A percentile compares a stretch with the other conserved stretches of the same genome.
Conservation (phyloP, 2,797 vertebrate genomes). For the Tokudaia muenninki region DNA sequence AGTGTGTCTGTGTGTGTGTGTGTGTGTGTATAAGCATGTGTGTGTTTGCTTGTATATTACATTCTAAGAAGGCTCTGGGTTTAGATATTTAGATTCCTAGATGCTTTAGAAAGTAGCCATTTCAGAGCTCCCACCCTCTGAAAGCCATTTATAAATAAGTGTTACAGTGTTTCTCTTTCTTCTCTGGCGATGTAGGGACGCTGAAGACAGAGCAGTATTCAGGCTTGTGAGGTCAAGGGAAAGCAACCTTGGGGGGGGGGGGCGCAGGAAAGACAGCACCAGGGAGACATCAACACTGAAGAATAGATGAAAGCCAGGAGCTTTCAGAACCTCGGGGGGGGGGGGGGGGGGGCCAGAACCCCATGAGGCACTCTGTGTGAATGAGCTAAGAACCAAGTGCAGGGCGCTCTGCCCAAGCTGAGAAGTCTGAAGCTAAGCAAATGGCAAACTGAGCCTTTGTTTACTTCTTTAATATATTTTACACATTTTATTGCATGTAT, state of each 20-base stretch:
- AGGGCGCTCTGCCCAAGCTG: neutral
- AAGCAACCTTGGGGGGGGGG: neutral
- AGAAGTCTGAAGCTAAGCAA: neutral
- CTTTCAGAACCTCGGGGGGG: neutral
- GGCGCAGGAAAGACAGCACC: neutral
- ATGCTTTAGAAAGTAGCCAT: neutral
- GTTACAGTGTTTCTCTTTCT: neutral
- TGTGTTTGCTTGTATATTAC: neutral
- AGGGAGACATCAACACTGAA: neutral
- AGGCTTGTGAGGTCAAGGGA: neutral
- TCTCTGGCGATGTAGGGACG: neutral
- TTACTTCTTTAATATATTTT: neutral
- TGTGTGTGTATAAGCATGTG: neutral
- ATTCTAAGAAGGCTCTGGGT: neutral
- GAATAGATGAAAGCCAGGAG: neutral
- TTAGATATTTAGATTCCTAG: neutral
- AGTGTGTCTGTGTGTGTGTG: neutral
- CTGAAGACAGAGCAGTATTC: neutral
- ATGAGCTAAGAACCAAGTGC: neutral
- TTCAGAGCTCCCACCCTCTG: neutral
- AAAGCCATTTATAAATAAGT: neutral
- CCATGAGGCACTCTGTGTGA: rapidly evolving
- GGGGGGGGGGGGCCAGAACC: no score
- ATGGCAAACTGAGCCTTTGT: neutral
- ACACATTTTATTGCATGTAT: neutral